phyloP scores from a whole-genome alignment of 2,888 invertebrate genomes.

The Drosophila prolongata region DNA sequence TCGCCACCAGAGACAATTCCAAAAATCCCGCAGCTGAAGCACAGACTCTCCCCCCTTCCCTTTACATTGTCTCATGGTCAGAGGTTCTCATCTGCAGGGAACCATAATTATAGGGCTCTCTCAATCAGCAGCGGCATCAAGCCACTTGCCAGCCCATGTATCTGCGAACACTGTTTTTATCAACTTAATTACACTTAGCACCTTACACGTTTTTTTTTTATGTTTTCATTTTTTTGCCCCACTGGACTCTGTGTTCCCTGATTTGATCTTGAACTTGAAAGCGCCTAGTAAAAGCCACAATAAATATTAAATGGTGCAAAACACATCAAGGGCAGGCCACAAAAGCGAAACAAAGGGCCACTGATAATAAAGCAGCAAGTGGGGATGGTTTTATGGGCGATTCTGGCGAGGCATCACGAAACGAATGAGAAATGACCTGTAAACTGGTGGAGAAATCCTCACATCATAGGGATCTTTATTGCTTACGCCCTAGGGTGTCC shows the following conservation, averaged over 20 bases:
- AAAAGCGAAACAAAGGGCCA: conserved; percentile 43
- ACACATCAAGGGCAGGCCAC: conserved; percentile 47
- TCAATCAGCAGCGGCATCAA: conserved; percentile 29
- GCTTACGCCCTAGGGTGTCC: not conserved
- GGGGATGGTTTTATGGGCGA: conserved; percentile 16
- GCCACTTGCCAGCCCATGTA: conserved; percentile 39
- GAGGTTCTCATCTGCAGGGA: conserved; percentile 8
- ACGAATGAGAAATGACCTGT: conserved; percentile 42
- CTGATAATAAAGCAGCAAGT: conserved; percentile 42
- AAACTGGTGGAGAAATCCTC: not conserved
- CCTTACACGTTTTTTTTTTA: conserved; percentile 43
- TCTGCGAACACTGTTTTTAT: conserved; percentile 62
- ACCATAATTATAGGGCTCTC: conserved; percentile 43
- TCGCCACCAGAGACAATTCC: conserved; percentile 6
- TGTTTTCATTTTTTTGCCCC: not conserved
- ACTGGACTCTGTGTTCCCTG: conserved; percentile 14
- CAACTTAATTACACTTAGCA: conserved; percentile 71
- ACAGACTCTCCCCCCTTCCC: not conserved
- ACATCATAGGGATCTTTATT: not conserved
- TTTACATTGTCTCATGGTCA: conserved; percentile 11
- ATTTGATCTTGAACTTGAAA: conserved; percentile 60
- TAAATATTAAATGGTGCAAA: conserved; percentile 62
- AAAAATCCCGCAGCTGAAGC: conserved; percentile 8
- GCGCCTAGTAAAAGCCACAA: conserved; percentile 57
- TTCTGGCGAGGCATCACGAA: not conserved